Conservation (phyloP, 2,113 vertebrate species). For the Sinosuthora webbiana region DNA sequence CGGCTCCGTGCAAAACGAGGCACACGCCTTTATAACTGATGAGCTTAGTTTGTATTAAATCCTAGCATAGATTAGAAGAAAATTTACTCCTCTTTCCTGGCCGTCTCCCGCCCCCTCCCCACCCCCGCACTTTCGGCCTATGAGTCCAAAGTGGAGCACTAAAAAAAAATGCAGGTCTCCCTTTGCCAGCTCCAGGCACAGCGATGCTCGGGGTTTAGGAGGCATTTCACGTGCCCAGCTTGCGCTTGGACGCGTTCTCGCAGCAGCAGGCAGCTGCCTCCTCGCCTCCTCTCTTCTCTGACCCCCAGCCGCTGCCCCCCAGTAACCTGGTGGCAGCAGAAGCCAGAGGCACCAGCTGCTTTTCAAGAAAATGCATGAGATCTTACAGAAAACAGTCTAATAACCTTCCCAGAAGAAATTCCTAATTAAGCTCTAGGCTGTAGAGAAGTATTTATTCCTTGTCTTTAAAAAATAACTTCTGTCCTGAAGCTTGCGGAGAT, state of each 20-base stretch:
- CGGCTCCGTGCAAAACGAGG: accelerated
- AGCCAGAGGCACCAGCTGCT: neutral
- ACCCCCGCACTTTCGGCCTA: accelerated
- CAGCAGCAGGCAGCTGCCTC: neutral
- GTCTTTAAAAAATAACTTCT: neutral
- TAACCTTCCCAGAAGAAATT: neutral
- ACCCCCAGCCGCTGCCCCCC: accelerated
- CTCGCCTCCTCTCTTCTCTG: accelerated
- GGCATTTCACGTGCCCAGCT: accelerated
- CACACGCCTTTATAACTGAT: too few species aligned
- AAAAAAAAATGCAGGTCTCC: accelerated
- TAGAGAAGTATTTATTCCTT: neutral
- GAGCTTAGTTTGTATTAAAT: neutral
- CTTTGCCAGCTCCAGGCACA: neutral
- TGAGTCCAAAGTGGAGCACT: neutral
- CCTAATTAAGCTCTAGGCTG: neutral
- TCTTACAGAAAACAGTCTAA: neutral
- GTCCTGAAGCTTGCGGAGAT: neutral
- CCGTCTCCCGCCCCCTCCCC: accelerated
- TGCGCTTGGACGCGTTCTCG: accelerated
- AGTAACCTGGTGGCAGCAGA: accelerated
- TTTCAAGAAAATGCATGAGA: neutral
- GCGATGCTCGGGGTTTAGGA: accelerated
- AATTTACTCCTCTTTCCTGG: neutral
- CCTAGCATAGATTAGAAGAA: neutral